A percentile compares a stretch with the other conserved stretches of the same genome.
These are phyloP conservation scores for Apteryx mantelli DNA, from an alignment of 2,113 vertebrate species.

Conservation along the genomic window DNA sequence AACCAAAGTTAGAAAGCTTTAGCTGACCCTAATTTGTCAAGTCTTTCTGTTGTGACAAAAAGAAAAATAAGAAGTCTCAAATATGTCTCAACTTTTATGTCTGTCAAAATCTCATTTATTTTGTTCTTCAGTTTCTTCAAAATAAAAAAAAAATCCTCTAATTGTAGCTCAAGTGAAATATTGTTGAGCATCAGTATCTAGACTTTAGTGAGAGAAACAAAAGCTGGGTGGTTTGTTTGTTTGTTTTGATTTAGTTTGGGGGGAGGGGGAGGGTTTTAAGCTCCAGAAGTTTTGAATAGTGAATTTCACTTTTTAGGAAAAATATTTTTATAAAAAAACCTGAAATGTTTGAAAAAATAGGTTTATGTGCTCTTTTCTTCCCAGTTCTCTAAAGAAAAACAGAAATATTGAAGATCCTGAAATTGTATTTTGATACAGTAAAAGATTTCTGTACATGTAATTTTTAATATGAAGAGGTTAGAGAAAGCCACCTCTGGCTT, in stretches of 20 bases:
- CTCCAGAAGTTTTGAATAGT: neutral
- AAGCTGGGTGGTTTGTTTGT: neutral
- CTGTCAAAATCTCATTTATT: neutral
- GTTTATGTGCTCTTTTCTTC: neutral
- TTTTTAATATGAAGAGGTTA: neutral
- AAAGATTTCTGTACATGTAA: accelerated
- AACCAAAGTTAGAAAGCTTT: neutral
- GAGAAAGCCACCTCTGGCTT: neutral
- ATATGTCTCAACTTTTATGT: neutral
- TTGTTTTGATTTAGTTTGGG: neutral
- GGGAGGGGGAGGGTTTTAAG: neutral
- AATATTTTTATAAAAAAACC: neutral
- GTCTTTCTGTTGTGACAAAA: neutral
- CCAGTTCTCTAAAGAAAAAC: neutral
- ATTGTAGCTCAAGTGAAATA: neutral
- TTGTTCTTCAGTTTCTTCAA: neutral
- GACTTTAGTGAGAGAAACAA: neutral
- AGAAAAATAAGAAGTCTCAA: neutral
- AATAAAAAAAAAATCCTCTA: neutral
- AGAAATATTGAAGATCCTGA: neutral
- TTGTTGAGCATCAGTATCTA: neutral
- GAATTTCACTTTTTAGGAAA: neutral
- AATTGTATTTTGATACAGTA: neutral
- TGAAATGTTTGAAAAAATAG: neutral
- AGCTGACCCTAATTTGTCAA: neutral